Percentiles rank a stretch among this genome's conserved stretches.
phyloP scores from a whole-genome alignment of 2,888 invertebrate species.

The Zaprionus bogoriensis region DNA sequence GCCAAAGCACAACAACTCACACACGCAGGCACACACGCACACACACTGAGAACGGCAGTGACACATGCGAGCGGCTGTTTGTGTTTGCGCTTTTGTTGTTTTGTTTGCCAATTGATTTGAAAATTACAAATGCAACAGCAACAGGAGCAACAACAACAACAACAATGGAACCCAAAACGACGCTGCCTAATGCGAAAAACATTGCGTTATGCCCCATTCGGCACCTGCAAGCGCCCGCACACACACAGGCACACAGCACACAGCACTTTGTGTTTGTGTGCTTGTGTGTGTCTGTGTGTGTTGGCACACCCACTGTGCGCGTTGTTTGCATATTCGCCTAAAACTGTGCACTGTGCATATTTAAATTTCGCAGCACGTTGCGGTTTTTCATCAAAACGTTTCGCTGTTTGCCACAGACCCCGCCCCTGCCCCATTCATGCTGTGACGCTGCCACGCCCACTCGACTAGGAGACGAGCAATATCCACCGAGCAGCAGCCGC shows the following conservation, averaged over 20 bases:
- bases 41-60: neutral
- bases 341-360: conserved; percentile 67
- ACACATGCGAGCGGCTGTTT: conserved; percentile 21
- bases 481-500: neutral
- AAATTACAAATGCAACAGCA: conserved; percentile 63
- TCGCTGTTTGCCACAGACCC: too few relatives aligned
- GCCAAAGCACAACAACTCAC: conserved; percentile 58
- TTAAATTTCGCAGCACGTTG: conserved; percentile 51
- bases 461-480: neutral
- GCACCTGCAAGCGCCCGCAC: neutral
- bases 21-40: conserved; percentile 1
- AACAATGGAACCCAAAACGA: conserved; percentile 21
- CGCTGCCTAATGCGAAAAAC: conserved; percentile 55
- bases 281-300: neutral
- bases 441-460: neutral
- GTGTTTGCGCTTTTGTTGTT: conserved; percentile 73
- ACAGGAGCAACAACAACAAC: conserved; percentile 37
- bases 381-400: conserved; percentile 20
- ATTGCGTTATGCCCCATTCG: conserved; percentile 23
- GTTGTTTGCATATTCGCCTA: conserved; percentile 52
- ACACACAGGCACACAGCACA: neutral
- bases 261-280: neutral
- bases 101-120: conserved; percentile 70
- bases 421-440: neutral
- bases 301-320: conserved; percentile 25